These are phyloP conservation scores for Callospermophilus lateralis DNA, from an alignment of 2,113 vertebrate species.

Conservation along the genomic window DNA sequence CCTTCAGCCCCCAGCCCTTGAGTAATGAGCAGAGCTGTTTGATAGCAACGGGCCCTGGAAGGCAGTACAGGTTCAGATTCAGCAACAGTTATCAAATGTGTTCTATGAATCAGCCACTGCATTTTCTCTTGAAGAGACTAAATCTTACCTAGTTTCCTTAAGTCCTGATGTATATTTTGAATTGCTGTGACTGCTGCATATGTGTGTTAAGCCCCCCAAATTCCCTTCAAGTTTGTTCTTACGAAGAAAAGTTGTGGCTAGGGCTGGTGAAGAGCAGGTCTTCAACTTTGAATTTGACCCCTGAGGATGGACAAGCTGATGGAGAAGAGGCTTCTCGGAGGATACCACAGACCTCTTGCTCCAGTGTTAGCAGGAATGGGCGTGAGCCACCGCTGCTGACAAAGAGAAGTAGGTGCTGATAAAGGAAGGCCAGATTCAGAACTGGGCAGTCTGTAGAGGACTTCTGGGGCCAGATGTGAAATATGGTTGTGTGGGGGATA, in stretches of 20 bases:
- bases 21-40: conserved; percentile 33
- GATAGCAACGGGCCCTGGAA: conserved; percentile 18
- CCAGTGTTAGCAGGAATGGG: background rate
- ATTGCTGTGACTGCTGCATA: background rate
- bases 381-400: background rate
- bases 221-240: background rate
- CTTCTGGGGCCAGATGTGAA: background rate
- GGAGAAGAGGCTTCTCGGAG: background rate
- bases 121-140: background rate
- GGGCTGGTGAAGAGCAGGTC: background rate
- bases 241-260: background rate
- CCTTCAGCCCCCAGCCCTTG: background rate
- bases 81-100: background rate
- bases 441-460: background rate
- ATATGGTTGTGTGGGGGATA: too few relatives aligned
- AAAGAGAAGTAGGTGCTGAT: background rate
- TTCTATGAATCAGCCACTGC: background rate
- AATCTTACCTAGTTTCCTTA: conserved; percentile 16
- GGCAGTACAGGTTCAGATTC: background rate
- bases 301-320: background rate
- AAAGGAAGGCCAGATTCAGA: background rate
- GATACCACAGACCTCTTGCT: background rate
- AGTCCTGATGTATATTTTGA: conserved; percentile 9
- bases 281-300: background rate
- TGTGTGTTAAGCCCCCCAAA: background rate